Base-by-base conservation (phyloP, 2,113 vertebrate genomes). In the Cavia porcellus region DNA sequence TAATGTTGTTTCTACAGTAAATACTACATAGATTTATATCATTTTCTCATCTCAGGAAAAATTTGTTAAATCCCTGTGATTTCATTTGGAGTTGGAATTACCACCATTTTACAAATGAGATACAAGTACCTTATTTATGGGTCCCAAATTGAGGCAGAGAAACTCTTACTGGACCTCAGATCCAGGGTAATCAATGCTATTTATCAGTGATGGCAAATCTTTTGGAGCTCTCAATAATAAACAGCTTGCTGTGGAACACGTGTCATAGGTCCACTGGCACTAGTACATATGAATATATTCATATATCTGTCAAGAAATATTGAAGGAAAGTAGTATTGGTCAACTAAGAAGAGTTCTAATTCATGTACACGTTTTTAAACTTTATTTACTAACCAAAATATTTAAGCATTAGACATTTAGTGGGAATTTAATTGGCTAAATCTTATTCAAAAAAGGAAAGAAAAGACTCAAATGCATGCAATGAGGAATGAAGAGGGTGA, bases 1-100 rank as follows among this genome's bases (percentile, higher is more conserved):
- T 77, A 45, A 12, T 75, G 28, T 13, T 61, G 14, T 68, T 59
- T 77, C 68, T 86, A 52, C 1, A 89, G 66, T 61, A 94, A n/a
- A 74, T 61, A 59, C 45, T 35, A 38, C 17, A 55, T 45, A 70
- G 55, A 55, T 55, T 55, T 38, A 8, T 55, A 70, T 85, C 19
- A 87, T 86, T 93, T 96, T 75, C 64, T 96, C 9, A 70, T 95
- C 83, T 93, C 55, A 24, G n/a, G n/a, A 2, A 90, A 81, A 12
- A 35, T 20, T 52, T 50, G 17, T 47, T 24, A 45, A 47, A 80
- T 42, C 15, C 42, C 15, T 50, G 12, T 57, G 68, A 84, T 7
- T 15, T 72, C 7, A 30, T 79, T 84, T 92, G 62, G 47, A 42
- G 47, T 42, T 64, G 35, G 24, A 30, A 66, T 59, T 59, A 61